Conservation (phyloP, 2,888 invertebrate genomes). For the Ochlodes sylvanus region DNA sequence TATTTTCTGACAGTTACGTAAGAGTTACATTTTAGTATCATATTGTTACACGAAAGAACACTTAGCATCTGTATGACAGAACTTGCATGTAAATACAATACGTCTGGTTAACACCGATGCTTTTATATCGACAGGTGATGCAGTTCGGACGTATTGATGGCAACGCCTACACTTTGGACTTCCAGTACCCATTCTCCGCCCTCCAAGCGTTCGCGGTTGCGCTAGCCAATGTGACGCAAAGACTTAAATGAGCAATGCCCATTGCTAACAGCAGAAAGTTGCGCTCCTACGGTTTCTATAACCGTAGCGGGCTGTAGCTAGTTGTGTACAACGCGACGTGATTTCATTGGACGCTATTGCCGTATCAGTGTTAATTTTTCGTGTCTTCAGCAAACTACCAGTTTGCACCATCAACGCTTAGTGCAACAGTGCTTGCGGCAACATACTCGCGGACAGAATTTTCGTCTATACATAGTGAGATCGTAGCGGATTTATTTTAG, state of each 20-base stretch:
- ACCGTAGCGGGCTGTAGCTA: slow-evolving; percentile 46
- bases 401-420: slow-evolving; percentile 28
- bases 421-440: slow-evolving; percentile 23
- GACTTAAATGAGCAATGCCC: slow-evolving; percentile 89
- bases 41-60: too few species aligned
- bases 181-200: slow-evolving; percentile 99
- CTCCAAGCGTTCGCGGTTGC: slow-evolving; percentile 99
- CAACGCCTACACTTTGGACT: slow-evolving; percentile 99
- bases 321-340: slow-evolving; percentile 34
- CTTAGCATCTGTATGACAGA: too few species aligned
- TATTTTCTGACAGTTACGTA: too few species aligned
- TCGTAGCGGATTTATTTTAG: slow-evolving; percentile 21
- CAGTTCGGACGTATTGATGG: slow-evolving; percentile 99
- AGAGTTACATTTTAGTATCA: too few species aligned
- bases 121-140: slow-evolving; percentile 92
- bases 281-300: slow-evolving; percentile 51
- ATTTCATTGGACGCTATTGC: slow-evolving; percentile 32
- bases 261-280: slow-evolving; percentile 48
- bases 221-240: slow-evolving; percentile 97
- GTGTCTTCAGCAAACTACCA: slow-evolving; percentile 17
- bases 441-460: background rate
- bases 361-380: slow-evolving; percentile 29
- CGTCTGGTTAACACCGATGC: background rate
- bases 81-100: too few species aligned
- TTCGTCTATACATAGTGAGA: slow-evolving; percentile 7